phyloP scores from a whole-genome alignment of 2,888 invertebrate species.

The Sepiola atlantica region DNA sequence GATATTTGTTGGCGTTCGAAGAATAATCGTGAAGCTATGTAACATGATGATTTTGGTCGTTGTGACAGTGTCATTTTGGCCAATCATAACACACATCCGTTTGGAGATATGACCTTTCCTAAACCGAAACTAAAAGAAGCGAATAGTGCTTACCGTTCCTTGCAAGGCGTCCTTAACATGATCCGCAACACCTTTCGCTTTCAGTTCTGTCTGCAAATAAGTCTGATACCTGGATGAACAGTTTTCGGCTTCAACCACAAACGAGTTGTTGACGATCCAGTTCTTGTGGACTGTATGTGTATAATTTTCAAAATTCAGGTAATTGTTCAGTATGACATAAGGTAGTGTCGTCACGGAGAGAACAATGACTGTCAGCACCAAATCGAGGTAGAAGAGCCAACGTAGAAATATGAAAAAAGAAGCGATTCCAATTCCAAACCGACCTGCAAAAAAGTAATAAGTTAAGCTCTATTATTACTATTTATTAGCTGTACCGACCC shows the following conservation, averaged over 20 bases:
- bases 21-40: too few relatives aligned
- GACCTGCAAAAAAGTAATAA: conserved; percentile 60
- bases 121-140: neutral
- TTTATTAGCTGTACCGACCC: too few relatives aligned
- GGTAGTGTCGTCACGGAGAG: conserved; percentile 84
- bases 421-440: conserved; percentile 75
- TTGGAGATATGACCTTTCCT: neutral
- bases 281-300: neutral
- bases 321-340: conserved; percentile 68
- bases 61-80: too few relatives aligned
- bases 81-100: too few relatives aligned
- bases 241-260: neutral
- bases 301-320: conserved; percentile 50
- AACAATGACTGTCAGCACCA: conserved; percentile 82
- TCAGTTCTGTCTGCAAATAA: conserved; percentile 49
- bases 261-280: neutral
- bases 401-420: conserved; percentile 87
- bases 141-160: conserved; percentile 66
- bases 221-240: conserved; percentile 53
- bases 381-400: conserved; percentile 88
- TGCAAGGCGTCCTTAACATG: conserved; percentile 64
- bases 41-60: too few relatives aligned
- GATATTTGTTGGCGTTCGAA: too few relatives aligned
- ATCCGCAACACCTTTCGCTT: conserved; percentile 50
- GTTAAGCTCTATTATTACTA: too few relatives aligned